Evolutionary conservation across 2,113 vertebrate genomes (phyloP).

Genomic region (Oriolus oriolus): DNA sequence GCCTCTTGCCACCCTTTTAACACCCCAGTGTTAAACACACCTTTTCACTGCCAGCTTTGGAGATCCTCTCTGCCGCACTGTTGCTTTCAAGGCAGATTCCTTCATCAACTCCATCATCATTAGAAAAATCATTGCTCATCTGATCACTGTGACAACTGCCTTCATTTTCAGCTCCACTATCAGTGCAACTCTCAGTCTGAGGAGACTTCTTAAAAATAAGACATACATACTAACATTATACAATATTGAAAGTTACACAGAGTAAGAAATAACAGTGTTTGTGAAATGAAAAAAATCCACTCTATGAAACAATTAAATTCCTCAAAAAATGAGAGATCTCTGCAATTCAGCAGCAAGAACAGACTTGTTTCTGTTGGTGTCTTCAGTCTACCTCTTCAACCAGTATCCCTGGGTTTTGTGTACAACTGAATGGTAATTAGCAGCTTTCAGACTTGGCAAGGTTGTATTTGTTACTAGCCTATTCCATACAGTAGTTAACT

Average conservation of each 20-base stretch:
- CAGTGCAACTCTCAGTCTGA: slow-evolving; percentile 97
- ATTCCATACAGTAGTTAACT: background rate
- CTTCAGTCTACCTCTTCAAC: background rate
- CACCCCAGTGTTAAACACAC: slow-evolving; percentile 43
- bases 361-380: background rate
- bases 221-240: slow-evolving; percentile 13
- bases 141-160: slow-evolving; percentile 99
- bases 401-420: background rate
- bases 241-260: background rate
- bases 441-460: background rate
- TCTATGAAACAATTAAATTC: background rate
- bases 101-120: slow-evolving; percentile 94
- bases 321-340: background rate
- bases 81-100: slow-evolving; percentile 95
- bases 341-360: background rate
- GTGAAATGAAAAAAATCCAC: background rate
- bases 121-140: slow-evolving; percentile 98
- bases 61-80: slow-evolving; percentile 83
- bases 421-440: background rate
- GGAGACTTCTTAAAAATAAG: slow-evolving; percentile 89
- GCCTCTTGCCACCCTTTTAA: background rate
- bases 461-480: background rate
- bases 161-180: slow-evolving; percentile 98
- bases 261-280: background rate
- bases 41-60: slow-evolving; percentile 86